These are phyloP conservation scores for Gymnopithys bicolor DNA, from an alignment of 2,797 vertebrate genomes.

Conservation along the genomic window DNA sequence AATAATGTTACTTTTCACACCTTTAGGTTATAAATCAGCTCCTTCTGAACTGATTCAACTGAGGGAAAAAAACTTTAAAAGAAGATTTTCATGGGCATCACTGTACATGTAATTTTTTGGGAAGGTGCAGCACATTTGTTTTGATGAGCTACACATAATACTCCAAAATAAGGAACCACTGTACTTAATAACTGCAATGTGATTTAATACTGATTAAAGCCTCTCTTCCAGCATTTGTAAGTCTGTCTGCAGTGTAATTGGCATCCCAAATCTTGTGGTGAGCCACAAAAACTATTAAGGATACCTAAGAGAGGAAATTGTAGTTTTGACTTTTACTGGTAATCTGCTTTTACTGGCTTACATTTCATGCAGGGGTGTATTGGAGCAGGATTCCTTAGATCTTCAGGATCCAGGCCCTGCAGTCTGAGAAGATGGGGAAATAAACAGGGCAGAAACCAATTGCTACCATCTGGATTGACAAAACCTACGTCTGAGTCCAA, in stretches of 20 bases:
- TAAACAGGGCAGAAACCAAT: conserved; percentile 44
- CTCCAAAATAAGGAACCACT: conserved; percentile 24
- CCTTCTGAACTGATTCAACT: neutral
- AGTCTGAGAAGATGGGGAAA: neutral
- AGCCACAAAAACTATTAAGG: conserved; percentile 71
- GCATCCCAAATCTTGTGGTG: conserved; percentile 71
- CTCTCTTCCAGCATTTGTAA: conserved; percentile 62
- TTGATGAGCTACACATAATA: conserved; percentile 23
- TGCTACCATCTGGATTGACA: conserved; percentile 42
- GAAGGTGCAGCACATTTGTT: neutral
- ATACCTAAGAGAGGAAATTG: conserved; percentile 49
- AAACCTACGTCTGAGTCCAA: conserved; percentile 15
- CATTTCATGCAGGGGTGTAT: neutral
- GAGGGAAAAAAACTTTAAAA: neutral
- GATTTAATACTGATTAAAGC: conserved; percentile 67
- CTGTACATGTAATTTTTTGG: neutral
- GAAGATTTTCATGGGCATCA: neutral
- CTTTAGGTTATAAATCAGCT: neutral
- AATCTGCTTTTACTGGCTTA: conserved; percentile 55
- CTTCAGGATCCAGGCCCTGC: neutral
- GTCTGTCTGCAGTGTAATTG: conserved; percentile 70
- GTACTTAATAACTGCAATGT: conserved; percentile 33
- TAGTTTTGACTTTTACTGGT: conserved; percentile 47
- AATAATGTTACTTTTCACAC: conserved; percentile 6
- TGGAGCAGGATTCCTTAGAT: conserved; percentile 19